phyloP scores from a whole-genome alignment of 2,888 invertebrate species.

The Patella pellucida region DNA sequence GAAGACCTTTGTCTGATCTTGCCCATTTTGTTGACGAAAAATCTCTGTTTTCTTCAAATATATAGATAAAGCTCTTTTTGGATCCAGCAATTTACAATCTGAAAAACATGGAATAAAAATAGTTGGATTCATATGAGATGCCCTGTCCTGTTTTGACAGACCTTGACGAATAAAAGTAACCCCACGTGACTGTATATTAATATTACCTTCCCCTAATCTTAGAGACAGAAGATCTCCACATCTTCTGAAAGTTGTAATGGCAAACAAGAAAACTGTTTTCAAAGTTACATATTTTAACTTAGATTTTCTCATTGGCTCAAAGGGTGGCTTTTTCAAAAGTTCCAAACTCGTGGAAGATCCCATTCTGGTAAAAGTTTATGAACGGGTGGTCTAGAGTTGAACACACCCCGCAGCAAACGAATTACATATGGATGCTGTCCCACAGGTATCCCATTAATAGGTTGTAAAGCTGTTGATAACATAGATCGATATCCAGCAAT shows the following conservation, averaged over 20 bases:
- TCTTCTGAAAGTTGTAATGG: background rate
- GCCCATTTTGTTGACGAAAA: background rate
- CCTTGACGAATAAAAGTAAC: background rate
- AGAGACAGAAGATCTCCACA: background rate
- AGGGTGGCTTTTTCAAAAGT: background rate
- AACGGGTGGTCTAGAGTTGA: background rate
- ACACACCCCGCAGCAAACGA: background rate
- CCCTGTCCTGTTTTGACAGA: background rate
- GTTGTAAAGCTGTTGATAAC: background rate
- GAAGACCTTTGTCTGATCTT: background rate
- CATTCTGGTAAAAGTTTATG: background rate
- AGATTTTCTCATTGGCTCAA: background rate
- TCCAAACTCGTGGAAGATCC: background rate
- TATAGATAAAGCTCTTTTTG: background rate
- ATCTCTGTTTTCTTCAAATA: slow-evolving; percentile 2
- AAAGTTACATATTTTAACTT: background rate
- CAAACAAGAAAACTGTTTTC: slow-evolving; percentile 4
- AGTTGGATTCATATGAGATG: background rate
- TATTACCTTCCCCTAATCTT: background rate
- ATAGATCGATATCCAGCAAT: background rate
- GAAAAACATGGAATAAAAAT: background rate
- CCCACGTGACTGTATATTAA: background rate
- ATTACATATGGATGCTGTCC: background rate
- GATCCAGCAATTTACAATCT: background rate
- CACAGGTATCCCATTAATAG: background rate